These are phyloP conservation scores for Hemichromis elongatus DNA, from an alignment of 2,113 vertebrate species.

Conservation along the genomic window DNA sequence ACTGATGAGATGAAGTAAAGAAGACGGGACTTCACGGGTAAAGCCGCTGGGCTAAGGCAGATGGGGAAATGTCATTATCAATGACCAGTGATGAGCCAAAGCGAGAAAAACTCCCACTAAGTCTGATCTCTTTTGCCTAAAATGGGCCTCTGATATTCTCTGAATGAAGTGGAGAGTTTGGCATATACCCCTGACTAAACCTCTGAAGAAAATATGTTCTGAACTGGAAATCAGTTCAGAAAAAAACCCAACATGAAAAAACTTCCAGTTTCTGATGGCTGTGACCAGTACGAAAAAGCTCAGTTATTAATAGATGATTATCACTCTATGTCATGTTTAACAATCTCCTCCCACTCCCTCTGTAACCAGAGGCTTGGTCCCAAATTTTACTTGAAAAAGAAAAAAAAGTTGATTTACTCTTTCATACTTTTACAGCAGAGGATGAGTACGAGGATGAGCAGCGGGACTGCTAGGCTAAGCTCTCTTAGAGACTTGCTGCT, in stretches of 20 bases:
- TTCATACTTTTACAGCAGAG: background rate
- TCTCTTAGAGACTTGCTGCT: constrained; percentile 6
- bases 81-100: constrained; percentile 14
- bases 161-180: constrained; percentile 39
- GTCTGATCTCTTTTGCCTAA: constrained; percentile 18
- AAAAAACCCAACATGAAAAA: rapidly evolving
- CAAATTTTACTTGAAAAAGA: background rate
- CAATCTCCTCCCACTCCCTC: background rate
- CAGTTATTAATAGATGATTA: background rate
- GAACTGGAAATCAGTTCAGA: constrained; percentile 31
- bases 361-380: constrained; percentile 3
- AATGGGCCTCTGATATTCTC: constrained; percentile 16
- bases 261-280: constrained; percentile 14
- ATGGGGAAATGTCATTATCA: constrained; percentile 36
- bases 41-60: constrained; percentile 50
- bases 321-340: background rate
- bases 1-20: constrained; percentile 38
- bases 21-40: constrained; percentile 43
- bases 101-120: constrained; percentile 15
- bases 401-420: background rate
- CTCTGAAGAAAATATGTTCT: background rate
- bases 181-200: constrained; percentile 11
- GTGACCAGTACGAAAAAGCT: constrained; percentile 24
- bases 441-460: background rate
- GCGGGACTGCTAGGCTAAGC: constrained; percentile 52